These are phyloP conservation scores for Nephrotoma appendiculata DNA, from an alignment of 2,888 invertebrate genomes.

Conservation along the genomic window DNA sequence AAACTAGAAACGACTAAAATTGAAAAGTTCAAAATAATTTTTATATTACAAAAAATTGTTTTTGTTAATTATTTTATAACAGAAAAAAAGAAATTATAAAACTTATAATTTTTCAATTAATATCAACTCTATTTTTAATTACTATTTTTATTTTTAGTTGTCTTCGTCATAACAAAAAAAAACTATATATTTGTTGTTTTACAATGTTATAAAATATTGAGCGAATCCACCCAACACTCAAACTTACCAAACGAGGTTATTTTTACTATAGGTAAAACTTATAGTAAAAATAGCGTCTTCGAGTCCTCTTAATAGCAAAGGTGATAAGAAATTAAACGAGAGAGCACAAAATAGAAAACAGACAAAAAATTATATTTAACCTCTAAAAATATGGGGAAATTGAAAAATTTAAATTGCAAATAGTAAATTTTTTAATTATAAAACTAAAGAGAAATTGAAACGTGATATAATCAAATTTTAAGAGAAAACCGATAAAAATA, in stretches of 20 bases:
- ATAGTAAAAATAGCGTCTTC: too few relatives aligned
- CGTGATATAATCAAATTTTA: neutral
- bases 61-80: neutral
- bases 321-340: neutral
- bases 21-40: neutral
- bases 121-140: neutral
- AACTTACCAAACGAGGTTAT: neutral
- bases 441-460: neutral
- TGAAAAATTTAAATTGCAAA: neutral
- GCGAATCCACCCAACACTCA: neutral
- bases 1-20: neutral
- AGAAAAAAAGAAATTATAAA: neutral
- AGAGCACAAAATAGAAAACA: too few relatives aligned
- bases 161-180: neutral
- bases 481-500: neutral
- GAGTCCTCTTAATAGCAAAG: neutral
- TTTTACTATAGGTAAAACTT: neutral
- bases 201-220: neutral
- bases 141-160: neutral
- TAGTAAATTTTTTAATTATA: neutral
- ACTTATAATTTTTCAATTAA: neutral
- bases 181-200: neutral
- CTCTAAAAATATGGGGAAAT: neutral
- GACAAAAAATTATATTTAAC: neutral
- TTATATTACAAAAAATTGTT: neutral